phyloP scores from a whole-genome alignment of 1,140 invertebrate genomes.

The Hylaeus anthracinus region DNA sequence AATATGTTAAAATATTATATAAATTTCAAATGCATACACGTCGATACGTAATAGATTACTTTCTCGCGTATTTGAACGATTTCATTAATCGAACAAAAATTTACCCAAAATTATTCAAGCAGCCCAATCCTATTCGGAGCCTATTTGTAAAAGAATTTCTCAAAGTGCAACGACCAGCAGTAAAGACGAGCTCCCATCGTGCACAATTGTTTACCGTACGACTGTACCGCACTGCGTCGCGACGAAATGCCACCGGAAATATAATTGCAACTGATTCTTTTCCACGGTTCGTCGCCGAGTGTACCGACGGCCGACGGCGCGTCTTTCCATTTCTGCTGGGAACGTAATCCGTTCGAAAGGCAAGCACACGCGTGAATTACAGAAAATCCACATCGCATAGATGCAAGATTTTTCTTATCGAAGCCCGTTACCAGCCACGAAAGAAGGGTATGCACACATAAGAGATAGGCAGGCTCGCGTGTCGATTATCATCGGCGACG shows the following conservation, averaged over 20 bases:
- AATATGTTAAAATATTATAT: no score
- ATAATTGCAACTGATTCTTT: constrained; percentile 1
- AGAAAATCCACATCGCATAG: no score
- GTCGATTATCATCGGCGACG: constrained; percentile 35
- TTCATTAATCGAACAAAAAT: no score
- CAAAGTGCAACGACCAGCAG: background rate
- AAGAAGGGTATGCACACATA: constrained; percentile 8
- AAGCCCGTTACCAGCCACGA: constrained; percentile 27
- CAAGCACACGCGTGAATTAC: background rate
- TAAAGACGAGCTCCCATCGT: background rate
- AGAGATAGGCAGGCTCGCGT: constrained; percentile 1
- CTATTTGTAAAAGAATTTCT: constrained; percentile 8
- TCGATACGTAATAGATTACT: no score
- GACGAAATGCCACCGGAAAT: background rate
- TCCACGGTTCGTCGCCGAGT: background rate
- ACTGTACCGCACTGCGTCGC: background rate
- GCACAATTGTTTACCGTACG: constrained; percentile 26
- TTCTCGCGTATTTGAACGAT: no score
- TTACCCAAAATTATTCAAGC: no score
- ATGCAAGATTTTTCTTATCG: constrained; percentile 26
- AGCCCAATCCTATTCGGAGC: no score
- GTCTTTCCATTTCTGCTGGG: background rate
- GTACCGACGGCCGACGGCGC: background rate
- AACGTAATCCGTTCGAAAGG: background rate
- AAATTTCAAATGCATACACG: no score